A percentile compares a stretch with the other conserved stretches of the same genome.
phyloP scores from a whole-genome alignment of 1,140 invertebrate species.

The Liolophura sinensis region DNA sequence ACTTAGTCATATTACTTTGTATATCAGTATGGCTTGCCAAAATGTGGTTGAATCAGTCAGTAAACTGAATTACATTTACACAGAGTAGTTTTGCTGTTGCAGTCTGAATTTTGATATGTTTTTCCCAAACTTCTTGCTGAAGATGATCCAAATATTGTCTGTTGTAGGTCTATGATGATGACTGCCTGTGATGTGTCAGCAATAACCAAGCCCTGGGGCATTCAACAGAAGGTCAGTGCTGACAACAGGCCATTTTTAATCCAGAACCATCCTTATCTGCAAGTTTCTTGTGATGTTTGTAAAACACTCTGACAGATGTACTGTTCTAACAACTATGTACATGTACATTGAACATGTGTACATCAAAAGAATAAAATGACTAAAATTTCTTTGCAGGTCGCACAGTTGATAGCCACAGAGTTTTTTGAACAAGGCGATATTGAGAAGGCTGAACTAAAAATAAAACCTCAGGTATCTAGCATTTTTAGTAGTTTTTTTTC shows the following conservation, averaged over 20 bases:
- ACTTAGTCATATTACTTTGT: neutral
- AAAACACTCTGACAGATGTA: no score
- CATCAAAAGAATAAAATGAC: no score
- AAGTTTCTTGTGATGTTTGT: no score
- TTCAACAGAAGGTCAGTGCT: slow-evolving; percentile 70
- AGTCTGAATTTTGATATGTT: no score
- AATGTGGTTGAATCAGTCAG: no score
- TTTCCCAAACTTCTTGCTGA: slow-evolving; percentile 6
- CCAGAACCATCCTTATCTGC: no score
- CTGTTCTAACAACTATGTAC: no score
- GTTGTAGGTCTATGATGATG: slow-evolving; percentile 93
- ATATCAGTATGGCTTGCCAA: neutral
- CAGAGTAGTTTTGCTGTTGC: no score
- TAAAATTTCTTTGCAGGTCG: slow-evolving; percentile 64
- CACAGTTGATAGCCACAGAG: slow-evolving; percentile 92
- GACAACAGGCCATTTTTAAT: no score
- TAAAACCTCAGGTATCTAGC: slow-evolving; percentile 81
- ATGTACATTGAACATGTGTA: no score
- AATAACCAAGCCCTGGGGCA: slow-evolving; percentile 96
- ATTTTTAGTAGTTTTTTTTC: neutral
- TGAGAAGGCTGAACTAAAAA: slow-evolving; percentile 89
- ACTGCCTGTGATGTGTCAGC: slow-evolving; percentile 96
- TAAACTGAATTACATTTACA: no score
- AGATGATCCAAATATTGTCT: neutral
- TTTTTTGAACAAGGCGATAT: slow-evolving; percentile 98